A percentile compares a stretch with the other conserved stretches of the same genome.
Conservation (phyloP, 2,888 invertebrate genomes). For the Scaptomyza flava region DNA sequence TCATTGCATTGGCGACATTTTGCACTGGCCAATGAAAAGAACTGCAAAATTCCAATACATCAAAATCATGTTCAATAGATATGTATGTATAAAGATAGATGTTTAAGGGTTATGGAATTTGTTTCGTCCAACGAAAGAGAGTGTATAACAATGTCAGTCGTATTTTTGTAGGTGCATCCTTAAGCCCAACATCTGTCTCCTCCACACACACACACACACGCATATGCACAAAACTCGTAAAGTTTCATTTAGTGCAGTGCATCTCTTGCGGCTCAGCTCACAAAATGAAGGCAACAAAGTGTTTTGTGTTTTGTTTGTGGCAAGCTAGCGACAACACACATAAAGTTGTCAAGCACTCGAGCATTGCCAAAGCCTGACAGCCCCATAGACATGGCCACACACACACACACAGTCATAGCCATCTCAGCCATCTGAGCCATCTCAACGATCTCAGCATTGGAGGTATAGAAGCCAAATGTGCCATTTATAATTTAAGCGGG, state of each 20-base stretch:
- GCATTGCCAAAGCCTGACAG: slow-evolving; percentile 44
- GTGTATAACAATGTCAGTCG: slow-evolving; percentile 36
- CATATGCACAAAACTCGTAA: slow-evolving; percentile 31
- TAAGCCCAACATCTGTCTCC: not conserved
- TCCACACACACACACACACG: not conserved
- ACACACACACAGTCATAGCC: slow-evolving; percentile 4
- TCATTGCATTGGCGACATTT: slow-evolving; percentile 17
- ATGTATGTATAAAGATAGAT: not conserved
- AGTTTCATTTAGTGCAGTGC: slow-evolving; percentile 49
- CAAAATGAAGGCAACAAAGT: slow-evolving; percentile 73
- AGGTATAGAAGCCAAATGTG: slow-evolving; percentile 67
- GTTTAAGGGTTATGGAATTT: not conserved
- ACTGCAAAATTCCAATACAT: slow-evolving; percentile 50
- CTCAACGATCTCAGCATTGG: not conserved
- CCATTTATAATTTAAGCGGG: slow-evolving; percentile 78
- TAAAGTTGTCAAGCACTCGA: slow-evolving; percentile 68
- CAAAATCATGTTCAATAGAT: not conserved
- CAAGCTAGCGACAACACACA: slow-evolving; percentile 71
- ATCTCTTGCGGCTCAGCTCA: slow-evolving; percentile 41
- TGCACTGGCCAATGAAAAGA: slow-evolving; percentile 4
- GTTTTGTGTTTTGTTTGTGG: slow-evolving; percentile 67
- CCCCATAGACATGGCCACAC: slow-evolving; percentile 10
- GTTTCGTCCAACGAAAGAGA: not conserved
- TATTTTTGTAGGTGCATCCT: slow-evolving; percentile 11
- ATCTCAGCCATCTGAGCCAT: not conserved